Percentiles rank a stretch among this genome's conserved stretches.
Evolutionary conservation across 1,140 invertebrate genomes (phyloP).

Genomic region (Venustaconcha ellipsiformis): DNA sequence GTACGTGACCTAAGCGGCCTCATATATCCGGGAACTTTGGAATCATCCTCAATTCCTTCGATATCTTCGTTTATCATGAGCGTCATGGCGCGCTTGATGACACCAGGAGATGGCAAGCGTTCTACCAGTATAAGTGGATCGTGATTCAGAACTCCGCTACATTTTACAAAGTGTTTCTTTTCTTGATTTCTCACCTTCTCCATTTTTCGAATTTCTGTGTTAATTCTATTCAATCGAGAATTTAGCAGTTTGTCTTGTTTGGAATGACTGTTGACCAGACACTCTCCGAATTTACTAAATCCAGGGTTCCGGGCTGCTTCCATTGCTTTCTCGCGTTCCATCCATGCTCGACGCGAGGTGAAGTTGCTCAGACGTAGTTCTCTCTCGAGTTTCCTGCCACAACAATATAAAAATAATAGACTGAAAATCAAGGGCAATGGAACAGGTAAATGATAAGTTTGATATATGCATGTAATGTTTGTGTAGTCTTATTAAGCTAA

Average conservation of each 20-base stretch:
- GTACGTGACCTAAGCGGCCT: slow-evolving; percentile 42
- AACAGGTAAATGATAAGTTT: too few species aligned
- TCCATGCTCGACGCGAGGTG: slow-evolving; percentile 28
- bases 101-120: slow-evolving; percentile 43
- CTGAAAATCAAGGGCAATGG: too few species aligned
- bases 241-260: slow-evolving; percentile 45
- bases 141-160: slow-evolving; percentile 46
- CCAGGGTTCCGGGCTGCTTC: slow-evolving; percentile 45
- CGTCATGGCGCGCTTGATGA: slow-evolving; percentile 23
- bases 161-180: slow-evolving; percentile 49
- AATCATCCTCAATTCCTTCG: slow-evolving; percentile 33
- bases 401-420: neutral
- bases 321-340: slow-evolving; percentile 49
- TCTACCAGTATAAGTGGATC: slow-evolving; percentile 57
- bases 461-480: too few species aligned
- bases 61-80: slow-evolving; percentile 14
- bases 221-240: slow-evolving; percentile 38
- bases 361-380: slow-evolving; percentile 20
- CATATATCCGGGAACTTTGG: slow-evolving; percentile 52
- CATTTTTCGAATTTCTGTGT: slow-evolving; percentile 45
- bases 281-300: slow-evolving; percentile 49
- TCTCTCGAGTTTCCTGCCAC: slow-evolving; percentile 24
- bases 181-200: slow-evolving; percentile 42
- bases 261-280: slow-evolving; percentile 46
- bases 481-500: too few species aligned